Evolutionary conservation across 2,888 invertebrate species (phyloP), one percentile per base, ranked within the genome.

Genomic region (Lathronympha strigana): DNA sequence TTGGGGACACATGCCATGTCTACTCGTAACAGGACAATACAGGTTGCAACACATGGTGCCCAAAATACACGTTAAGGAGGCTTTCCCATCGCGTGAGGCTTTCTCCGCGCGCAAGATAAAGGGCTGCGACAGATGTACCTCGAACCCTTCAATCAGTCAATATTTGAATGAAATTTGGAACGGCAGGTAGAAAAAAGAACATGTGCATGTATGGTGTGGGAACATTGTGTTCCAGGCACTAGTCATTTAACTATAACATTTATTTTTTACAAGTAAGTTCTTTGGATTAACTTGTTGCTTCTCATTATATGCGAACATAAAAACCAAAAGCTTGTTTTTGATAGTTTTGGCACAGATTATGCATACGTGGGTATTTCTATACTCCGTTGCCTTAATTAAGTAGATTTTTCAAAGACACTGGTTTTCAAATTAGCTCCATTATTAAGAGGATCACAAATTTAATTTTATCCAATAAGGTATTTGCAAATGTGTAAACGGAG

Each of bases 81-180:
- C 75, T 78, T 77, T 78, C 75, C 70, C 77, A 75, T 75, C 77
- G 81, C 83, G 80, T 79, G 82, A 74, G 77, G 83, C 89, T 88
- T 88, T 89, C 80, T 76, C 77, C 69, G 47, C 51, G 40, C 62
- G 53, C 51, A 70, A 67, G 72, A 76, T 77, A 77, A 78, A 81
- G 73, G 79, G 71, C 73, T 71, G 69, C 82, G 86, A 86, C 91
- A 91, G 90, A 88, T 90, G 91, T 84, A 81, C 75, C 76, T 69
- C 74, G 77, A 86, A 87, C 90, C 90, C 90, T 89, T 91, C 91
- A 90, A 90, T 91, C 89, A 89, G 86, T 87, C 89, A 88, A 89
- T 90, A 90, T 90, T 90, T 90, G 88, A 87, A 87, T 87, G 74
- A 73, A 72, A 73, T 72, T 73, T 69, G 73, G 71, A 70, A 75